These are phyloP conservation scores for Alectoris magna DNA, from an alignment of 2,797 vertebrate genomes.

Conservation along the genomic window DNA sequence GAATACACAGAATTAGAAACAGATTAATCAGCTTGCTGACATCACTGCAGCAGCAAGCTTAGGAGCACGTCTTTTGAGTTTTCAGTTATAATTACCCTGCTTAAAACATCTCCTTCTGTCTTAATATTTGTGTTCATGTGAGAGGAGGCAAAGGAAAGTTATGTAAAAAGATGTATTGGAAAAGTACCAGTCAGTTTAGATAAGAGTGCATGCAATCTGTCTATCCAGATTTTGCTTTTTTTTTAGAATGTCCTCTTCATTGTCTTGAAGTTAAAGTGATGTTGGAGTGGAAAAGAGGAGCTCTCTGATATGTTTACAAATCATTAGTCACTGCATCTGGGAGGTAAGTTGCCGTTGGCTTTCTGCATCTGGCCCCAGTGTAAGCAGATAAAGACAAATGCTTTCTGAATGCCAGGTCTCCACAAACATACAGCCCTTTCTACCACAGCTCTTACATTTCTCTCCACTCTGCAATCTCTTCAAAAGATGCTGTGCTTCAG, in stretches of 20 bases:
- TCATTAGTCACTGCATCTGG: slow-evolving; percentile 52
- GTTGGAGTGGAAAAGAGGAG: slow-evolving; percentile 15
- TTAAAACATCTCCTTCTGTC: not conserved
- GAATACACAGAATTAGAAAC: slow-evolving; percentile 24
- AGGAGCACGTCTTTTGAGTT: not conserved
- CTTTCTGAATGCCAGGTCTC: not conserved
- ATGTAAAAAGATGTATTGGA: not conserved
- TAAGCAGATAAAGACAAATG: slow-evolving; percentile 44
- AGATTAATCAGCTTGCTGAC: not conserved
- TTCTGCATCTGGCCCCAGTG: slow-evolving; percentile 6
- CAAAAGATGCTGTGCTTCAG: slow-evolving; percentile 19
- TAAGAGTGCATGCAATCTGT: not conserved
- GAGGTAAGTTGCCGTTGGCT: slow-evolving; percentile 58
- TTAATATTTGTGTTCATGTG: not conserved
- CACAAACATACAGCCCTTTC: not conserved
- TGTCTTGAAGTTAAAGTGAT: not conserved
- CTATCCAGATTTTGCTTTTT: not conserved
- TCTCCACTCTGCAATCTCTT: slow-evolving; percentile 45
- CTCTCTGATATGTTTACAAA: slow-evolving; percentile 33
- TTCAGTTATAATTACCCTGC: not conserved
- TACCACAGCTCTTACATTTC: slow-evolving; percentile 19
- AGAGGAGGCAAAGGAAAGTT: not conserved
- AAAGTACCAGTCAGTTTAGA: not conserved
- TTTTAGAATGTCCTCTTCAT: not conserved
- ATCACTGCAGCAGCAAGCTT: not conserved